Conservation (phyloP, 2,888 invertebrate species). For the Eristalis tenax region DNA sequence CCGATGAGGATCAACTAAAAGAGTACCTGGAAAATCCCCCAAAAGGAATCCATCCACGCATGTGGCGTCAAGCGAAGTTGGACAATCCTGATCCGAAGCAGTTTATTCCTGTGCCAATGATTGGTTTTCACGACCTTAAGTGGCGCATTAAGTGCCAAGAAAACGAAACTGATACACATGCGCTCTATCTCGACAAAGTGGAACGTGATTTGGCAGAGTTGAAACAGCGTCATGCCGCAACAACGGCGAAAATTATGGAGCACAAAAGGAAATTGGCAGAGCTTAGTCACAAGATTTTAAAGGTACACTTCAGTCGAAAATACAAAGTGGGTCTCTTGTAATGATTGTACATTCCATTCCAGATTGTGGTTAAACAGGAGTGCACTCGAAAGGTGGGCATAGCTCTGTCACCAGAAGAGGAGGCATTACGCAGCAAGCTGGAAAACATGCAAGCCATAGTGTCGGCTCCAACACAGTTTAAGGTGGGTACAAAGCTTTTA, state of each 20-base stretch:
- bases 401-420: conserved; percentile 94
- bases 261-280: conserved; percentile 90
- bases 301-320: conserved; percentile 82
- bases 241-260: conserved; percentile 90
- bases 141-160: conserved; percentile 92
- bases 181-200: conserved; percentile 90
- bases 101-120: conserved; percentile 96
- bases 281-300: conserved; percentile 91
- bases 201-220: conserved; percentile 89
- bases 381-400: conserved; percentile 93
- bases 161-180: conserved; percentile 91
- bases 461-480: conserved; percentile 95
- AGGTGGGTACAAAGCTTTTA: conserved; percentile 82
- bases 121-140: conserved; percentile 92
- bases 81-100: conserved; percentile 96
- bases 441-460: conserved; percentile 93
- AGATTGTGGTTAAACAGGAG: conserved; percentile 94
- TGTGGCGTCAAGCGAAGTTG: conserved; percentile 97
- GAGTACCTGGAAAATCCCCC: conserved; percentile 96
- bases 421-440: conserved; percentile 91
- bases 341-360: conserved; percentile 15
- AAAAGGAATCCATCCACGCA: conserved; percentile 92
- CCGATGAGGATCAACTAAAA: conserved; percentile 90
- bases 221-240: conserved; percentile 90
- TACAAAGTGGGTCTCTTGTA: neutral